Evolutionary conservation across 2,888 invertebrate species (phyloP), one percentile per base, ranked within the genome.

Genomic region (Carterocephalus palaemon): DNA sequence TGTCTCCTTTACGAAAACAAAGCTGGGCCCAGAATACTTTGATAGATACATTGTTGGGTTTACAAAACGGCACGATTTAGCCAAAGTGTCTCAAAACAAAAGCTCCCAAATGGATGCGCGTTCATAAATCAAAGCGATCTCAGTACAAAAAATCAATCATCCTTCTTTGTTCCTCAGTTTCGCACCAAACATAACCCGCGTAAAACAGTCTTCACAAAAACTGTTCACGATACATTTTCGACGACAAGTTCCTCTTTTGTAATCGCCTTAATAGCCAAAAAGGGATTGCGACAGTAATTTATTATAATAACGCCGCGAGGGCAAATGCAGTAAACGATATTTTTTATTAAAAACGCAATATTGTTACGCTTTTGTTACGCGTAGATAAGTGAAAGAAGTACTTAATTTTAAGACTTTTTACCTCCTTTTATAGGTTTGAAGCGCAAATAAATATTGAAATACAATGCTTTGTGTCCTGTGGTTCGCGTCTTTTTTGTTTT

Each of bases 221-320:
- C 23, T 36, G 43, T 32, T 45, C 42, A 36, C 46, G 42, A 28
- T 39, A 36, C 36, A 36, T 33, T 48, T 46, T 40, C 40, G 33
- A 40, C 47, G 46, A 48, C 33, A 45, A 49, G 42, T 36, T 36
- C 22, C 16, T 6, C 46, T 39, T 50, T 48, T 53, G 46, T 53
- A 47, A 32, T 43, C 34, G 23, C 42, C 43, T 45, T 46, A 37
- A 34, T 47, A 43, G 43, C 19, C 15, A 47, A 28, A 48, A 42
- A 43, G 23, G 39, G 39, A 32, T 40, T 15, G 23, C 12, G 16
- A 37, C 24, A 32, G 45, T 47, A 16, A 49, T 51, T 42, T 36
- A 47, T 51, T 48, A 43, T 24, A 39, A 47, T 38, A 43, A 48
- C 33, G 36, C 46, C 43, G 33, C 36, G 19, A 47, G 42, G 32